Evolutionary conservation across 2,797 vertebrate genomes (phyloP).

Genomic region (Taenioides sp.): DNA sequence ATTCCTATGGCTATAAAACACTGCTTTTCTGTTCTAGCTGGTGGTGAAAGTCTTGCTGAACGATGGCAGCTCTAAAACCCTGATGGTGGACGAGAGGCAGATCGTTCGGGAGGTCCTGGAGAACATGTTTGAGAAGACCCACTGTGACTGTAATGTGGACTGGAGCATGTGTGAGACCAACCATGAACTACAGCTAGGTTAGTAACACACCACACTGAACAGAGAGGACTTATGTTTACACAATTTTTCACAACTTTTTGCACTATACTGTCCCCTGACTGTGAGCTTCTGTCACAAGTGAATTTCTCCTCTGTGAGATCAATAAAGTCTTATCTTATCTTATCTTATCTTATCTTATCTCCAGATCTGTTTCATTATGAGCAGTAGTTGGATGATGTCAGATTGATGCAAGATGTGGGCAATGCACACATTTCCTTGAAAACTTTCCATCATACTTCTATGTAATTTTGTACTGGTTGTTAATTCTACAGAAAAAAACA

Average conservation of each 20-base stretch:
- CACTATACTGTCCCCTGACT: too few relatives aligned
- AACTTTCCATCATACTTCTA: too few relatives aligned
- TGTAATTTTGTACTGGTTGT: too few relatives aligned
- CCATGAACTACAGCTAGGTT: constrained; percentile 96
- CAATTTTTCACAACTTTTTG: too few relatives aligned
- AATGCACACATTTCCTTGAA: background rate
- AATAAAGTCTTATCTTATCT: too few relatives aligned
- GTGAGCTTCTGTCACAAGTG: too few relatives aligned
- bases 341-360: too few relatives aligned
- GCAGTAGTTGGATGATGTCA: background rate
- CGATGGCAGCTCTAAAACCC: constrained; percentile 98
- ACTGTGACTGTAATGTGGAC: constrained; percentile 95
- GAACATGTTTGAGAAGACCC: constrained; percentile 96
- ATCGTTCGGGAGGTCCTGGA: constrained; percentile 96
- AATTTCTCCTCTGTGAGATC: too few relatives aligned
- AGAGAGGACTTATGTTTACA: background rate
- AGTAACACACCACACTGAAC: constrained; percentile 31
- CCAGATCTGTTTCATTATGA: constrained; percentile 2
- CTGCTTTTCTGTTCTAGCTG: constrained; percentile 73
- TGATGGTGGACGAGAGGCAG: constrained; percentile 99
- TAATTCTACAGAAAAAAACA: too few relatives aligned
- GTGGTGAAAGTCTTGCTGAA: constrained; percentile 98
- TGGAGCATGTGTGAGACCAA: constrained; percentile 97
- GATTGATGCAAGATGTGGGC: background rate
- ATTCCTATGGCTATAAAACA: background rate